These are phyloP conservation scores for Vanessa atalanta DNA, from an alignment of 1,140 invertebrate species.

Conservation along the genomic window DNA sequence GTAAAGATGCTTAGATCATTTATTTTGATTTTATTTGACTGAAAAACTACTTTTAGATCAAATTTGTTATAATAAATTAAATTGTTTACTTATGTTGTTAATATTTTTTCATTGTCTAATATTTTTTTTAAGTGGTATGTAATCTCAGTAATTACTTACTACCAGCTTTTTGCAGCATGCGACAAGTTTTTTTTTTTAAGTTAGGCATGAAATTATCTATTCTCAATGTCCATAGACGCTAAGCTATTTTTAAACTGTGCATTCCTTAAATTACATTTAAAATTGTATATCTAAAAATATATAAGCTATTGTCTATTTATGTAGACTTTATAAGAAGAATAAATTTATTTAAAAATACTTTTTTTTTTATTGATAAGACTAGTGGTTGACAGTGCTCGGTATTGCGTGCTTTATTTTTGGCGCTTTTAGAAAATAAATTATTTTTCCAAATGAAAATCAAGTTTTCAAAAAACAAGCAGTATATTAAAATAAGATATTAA, in stretches of 20 bases:
- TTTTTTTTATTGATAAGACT: constrained; percentile 37
- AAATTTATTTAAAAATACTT: constrained; percentile 36
- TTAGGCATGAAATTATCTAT: neutral
- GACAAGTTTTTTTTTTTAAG: neutral
- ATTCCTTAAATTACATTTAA: constrained; percentile 34
- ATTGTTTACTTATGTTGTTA: neutral
- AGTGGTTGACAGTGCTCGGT: constrained; percentile 37
- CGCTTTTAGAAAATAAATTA: too few relatives aligned
- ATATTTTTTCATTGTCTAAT: too few relatives aligned
- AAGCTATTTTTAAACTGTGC: constrained; percentile 23
- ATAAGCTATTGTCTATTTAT: constrained; percentile 35
- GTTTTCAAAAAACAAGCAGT: too few relatives aligned
- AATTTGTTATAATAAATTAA: neutral
- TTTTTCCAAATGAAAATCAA: too few relatives aligned
- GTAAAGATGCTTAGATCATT: neutral
- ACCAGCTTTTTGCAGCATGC: too few relatives aligned
- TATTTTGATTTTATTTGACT: neutral
- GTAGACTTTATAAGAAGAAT: constrained; percentile 36
- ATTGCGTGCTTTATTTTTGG: neutral
- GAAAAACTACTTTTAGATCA: neutral
- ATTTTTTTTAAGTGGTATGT: neutral
- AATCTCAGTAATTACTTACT: neutral
- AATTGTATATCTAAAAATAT: constrained; percentile 31
- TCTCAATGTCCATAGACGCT: neutral
- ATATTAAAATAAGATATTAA: too few relatives aligned